phyloP scores from a whole-genome alignment of 2,888 invertebrate species.

The Antitype chi region DNA sequence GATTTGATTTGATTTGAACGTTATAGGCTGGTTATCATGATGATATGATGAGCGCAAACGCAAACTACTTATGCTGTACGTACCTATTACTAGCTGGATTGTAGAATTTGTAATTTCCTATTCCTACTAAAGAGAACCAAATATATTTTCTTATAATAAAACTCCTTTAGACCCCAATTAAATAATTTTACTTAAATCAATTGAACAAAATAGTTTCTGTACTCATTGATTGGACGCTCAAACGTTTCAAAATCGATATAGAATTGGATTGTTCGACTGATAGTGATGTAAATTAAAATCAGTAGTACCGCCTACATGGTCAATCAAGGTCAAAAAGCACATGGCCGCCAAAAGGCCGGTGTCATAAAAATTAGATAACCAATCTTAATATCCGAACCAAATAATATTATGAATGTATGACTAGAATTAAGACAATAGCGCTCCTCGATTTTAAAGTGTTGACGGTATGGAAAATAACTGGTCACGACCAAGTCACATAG shows the following conservation, averaged over 20 bases:
- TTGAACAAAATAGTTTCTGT: slow-evolving; percentile 6
- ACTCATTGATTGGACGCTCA: slow-evolving; percentile 32
- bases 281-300: slow-evolving; percentile 35
- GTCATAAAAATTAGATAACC: slow-evolving; percentile 44
- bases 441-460: slow-evolving; percentile 32
- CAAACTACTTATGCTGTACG: background rate
- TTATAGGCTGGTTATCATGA: too few relatives aligned
- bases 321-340: slow-evolving; percentile 49
- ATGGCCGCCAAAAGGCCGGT: slow-evolving; percentile 26
- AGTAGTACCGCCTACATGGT: slow-evolving; percentile 29
- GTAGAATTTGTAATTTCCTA: slow-evolving; percentile 3
- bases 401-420: slow-evolving; percentile 15
- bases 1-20: too few relatives aligned
- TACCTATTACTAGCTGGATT: background rate
- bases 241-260: slow-evolving; percentile 30
- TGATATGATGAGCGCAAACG: background rate
- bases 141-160: background rate
- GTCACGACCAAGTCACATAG: slow-evolving; percentile 54
- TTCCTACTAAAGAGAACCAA: background rate
- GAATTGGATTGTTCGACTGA: slow-evolving; percentile 21
- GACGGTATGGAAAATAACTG: slow-evolving; percentile 45
- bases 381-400: slow-evolving; percentile 40
- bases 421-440: slow-evolving; percentile 33
- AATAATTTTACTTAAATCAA: slow-evolving; percentile 27
- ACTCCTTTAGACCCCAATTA: background rate